These are phyloP conservation scores for Habropoda laboriosa DNA, from an alignment of 1,140 invertebrate species.

Conservation along the genomic window DNA sequence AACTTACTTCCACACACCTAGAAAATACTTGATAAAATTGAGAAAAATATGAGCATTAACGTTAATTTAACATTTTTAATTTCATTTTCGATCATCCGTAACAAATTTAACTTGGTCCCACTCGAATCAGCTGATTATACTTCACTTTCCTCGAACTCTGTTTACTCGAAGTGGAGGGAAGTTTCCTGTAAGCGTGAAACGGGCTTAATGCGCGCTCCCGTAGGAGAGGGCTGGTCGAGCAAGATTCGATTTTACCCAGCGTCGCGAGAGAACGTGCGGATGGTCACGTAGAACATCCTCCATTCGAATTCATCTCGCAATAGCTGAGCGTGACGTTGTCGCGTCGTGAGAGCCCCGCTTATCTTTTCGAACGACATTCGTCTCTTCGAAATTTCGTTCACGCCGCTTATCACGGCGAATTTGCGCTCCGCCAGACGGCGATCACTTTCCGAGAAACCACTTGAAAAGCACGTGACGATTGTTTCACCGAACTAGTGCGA, in stretches of 20 bases:
- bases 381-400: not conserved
- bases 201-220: too few relatives aligned
- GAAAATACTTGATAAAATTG: too few relatives aligned
- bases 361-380: not conserved
- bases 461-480: not conserved
- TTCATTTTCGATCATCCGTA: too few relatives aligned
- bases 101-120: too few relatives aligned
- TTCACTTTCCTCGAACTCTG: too few relatives aligned
- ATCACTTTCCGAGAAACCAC: not conserved
- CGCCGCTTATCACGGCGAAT: not conserved
- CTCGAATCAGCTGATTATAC: too few relatives aligned
- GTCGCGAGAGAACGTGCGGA: not conserved
- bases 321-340: not conserved
- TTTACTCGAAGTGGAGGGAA: too few relatives aligned
- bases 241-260: not conserved
- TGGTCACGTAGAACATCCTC: conserved; percentile 6
- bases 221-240: too few relatives aligned
- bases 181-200: too few relatives aligned
- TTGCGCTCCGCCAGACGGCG: not conserved
- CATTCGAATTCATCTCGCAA: conserved; percentile 13
- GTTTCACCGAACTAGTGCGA: not conserved
- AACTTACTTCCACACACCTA: too few relatives aligned
- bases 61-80: too few relatives aligned
- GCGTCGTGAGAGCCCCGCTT: not conserved
- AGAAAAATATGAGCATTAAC: too few relatives aligned